Evolutionary conservation across 2,797 vertebrate genomes (phyloP).

Genomic region (Manis crassicaudata): DNA sequence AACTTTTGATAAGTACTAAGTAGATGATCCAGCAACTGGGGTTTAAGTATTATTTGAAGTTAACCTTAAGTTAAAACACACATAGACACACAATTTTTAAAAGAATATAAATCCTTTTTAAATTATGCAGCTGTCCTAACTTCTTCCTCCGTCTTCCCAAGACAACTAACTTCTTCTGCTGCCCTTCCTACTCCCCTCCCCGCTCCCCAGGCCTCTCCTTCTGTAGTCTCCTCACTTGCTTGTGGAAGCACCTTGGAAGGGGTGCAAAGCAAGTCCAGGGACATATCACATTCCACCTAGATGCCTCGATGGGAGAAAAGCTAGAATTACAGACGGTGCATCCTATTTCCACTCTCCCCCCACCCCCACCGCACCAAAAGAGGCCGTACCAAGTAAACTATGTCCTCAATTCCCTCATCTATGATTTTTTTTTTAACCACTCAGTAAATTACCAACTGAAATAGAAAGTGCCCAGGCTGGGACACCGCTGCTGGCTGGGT

Average conservation of each 20-base stretch:
- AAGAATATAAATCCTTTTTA: background rate
- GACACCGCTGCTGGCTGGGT: background rate
- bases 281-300: background rate
- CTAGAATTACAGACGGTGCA: background rate
- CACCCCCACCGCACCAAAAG: background rate
- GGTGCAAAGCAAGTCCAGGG: background rate
- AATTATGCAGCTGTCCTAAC: background rate
- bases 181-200: background rate
- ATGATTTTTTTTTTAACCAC: background rate
- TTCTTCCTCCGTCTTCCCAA: background rate
- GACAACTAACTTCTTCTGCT: background rate
- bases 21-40: background rate
- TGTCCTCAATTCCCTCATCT: background rate
- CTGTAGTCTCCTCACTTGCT: background rate
- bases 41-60: background rate
- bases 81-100: background rate
- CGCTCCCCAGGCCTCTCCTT: too few species aligned
- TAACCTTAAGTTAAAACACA: background rate
- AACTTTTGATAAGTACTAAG: background rate
- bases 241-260: background rate
- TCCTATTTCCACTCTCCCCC: background rate
- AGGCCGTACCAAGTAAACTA: background rate
- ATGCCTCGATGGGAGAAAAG: background rate
- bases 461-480: slow-evolving; percentile 16
- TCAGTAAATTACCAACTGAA: slow-evolving; percentile 38